Base-by-base conservation (phyloP, 2,797 vertebrate genomes). In the Smutsia temminckii region DNA sequence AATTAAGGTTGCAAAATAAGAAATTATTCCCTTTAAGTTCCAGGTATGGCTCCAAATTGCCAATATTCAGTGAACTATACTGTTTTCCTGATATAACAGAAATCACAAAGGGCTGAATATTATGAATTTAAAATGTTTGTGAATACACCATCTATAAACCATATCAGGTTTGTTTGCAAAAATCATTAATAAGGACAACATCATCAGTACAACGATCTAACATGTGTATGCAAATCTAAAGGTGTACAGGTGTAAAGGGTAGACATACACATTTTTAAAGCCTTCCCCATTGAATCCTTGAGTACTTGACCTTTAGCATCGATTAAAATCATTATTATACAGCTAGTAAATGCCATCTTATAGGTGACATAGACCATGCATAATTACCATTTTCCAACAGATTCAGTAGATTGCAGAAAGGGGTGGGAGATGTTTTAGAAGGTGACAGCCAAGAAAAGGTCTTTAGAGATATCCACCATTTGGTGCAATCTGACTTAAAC, bases 281-380 rank as follows among this genome's bases (percentile, higher is more conserved):
- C 34, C 8, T 93, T 96, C 75, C 79, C 87, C 55, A 42, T 37
- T 61, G 90, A 64, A 89, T 85, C 66, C 64, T 91, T 46, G 89
- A 91, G n/a, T 46, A 85, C 61, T 69, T 95, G 89, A 92, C 95
- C 95, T 97, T 97, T 85, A 91, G 85, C 80, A 90, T 75, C 80
- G 77, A 95, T 96, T 95, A 96, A 94, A 96, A 91, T 87, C 89
- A 93, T 93, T 88, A 95, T 83, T 94, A 87, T 27, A 75, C 79
- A 88, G 94, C 75, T 88, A 95, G 79, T 34, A 93, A 96, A 86
- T 79, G 61, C 69, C 81, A 61, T 81, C 89, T 94, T 94, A 68
- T 55, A 42, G 78, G 55, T 85, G 77, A 95, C 23, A 86, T 3
- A 88, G 89, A 87, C 12, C 53, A n/a, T 8, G 89, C 90, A 90